A percentile compares a stretch with the other conserved stretches of the same genome.
Evolutionary conservation across 2,797 vertebrate species (phyloP).

Genomic region (Chiloscyllium punctatum): DNA sequence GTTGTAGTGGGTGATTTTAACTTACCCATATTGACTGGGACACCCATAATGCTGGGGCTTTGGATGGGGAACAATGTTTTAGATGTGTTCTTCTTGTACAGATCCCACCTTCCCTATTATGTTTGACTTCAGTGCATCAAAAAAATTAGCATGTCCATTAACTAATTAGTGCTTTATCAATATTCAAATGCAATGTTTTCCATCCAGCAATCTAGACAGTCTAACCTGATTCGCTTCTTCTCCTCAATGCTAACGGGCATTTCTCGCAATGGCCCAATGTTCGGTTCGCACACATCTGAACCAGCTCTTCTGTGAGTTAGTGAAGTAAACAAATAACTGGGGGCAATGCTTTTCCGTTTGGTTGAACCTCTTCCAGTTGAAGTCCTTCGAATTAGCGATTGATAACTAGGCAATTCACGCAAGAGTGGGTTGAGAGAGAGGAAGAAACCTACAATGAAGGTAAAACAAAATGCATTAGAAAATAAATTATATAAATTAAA

Average conservation of each 20-base stretch:
- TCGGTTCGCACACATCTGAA: constrained; percentile 39
- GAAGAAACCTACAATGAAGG: background rate
- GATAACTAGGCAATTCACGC: constrained; percentile 87
- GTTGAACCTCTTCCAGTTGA: constrained; percentile 41
- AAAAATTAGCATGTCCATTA: background rate
- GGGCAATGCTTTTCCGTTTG: constrained; percentile 51
- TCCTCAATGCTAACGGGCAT: constrained; percentile 59
- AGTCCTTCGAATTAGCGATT: constrained; percentile 65
- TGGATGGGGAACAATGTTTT: too few relatives aligned
- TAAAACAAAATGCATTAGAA: constrained; percentile 50
- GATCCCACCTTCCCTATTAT: background rate
- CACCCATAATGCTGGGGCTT: too few relatives aligned
- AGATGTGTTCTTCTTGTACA: too few relatives aligned
- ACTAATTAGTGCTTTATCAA: background rate
- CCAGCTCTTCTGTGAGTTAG: constrained; percentile 37
- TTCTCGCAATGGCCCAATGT: constrained; percentile 55
- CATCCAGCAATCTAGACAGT: background rate
- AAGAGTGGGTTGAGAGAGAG: constrained; percentile 64
- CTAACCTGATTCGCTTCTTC: constrained; percentile 71
- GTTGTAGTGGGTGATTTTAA: too few relatives aligned
- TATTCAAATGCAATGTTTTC: background rate
- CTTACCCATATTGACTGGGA: too few relatives aligned
- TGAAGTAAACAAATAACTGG: constrained; percentile 31
- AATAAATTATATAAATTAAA: background rate
- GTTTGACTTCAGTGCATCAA: background rate